Percentiles rank a stretch among this genome's conserved stretches.
Evolutionary conservation across 2,797 vertebrate genomes (phyloP).

Genomic region (Fratercula arctica): DNA sequence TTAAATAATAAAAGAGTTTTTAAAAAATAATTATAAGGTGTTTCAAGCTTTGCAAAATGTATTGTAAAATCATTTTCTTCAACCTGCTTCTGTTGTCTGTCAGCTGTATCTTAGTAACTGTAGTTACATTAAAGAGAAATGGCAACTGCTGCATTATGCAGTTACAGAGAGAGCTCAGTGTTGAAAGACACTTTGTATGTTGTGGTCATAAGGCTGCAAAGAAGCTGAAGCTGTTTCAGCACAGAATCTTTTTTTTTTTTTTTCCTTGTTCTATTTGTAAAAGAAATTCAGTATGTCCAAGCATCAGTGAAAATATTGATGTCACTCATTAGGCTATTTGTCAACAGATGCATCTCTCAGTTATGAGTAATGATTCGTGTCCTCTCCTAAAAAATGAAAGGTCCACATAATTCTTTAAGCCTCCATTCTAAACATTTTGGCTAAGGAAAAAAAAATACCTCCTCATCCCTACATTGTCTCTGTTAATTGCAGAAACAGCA

Average conservation of each 20-base stretch:
- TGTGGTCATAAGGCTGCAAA: neutral
- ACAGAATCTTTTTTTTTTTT: accelerated
- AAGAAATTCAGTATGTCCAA: neutral
- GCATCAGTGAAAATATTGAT: neutral
- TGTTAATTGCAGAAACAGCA: neutral
- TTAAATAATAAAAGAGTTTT: neutral
- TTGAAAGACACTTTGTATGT: too few relatives aligned
- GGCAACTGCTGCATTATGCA: accelerated
- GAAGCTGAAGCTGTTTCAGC: neutral
- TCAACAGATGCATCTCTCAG: neutral
- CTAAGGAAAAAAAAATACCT: neutral
- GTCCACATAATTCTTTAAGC: neutral
- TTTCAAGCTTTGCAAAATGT: neutral
- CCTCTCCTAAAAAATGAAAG: neutral
- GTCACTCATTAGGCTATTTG: neutral
- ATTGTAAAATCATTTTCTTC: neutral
- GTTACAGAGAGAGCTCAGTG: neutral
- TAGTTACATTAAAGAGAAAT: neutral
- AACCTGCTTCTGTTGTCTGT: accelerated
- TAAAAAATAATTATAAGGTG: accelerated
- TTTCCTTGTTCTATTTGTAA: neutral
- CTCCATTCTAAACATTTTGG: neutral
- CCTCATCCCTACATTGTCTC: neutral
- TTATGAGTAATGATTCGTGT: accelerated
- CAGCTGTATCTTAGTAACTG: neutral